Evolutionary conservation across 2,888 invertebrate species (phyloP).

Genomic region (Acrobeloides nanus): DNA sequence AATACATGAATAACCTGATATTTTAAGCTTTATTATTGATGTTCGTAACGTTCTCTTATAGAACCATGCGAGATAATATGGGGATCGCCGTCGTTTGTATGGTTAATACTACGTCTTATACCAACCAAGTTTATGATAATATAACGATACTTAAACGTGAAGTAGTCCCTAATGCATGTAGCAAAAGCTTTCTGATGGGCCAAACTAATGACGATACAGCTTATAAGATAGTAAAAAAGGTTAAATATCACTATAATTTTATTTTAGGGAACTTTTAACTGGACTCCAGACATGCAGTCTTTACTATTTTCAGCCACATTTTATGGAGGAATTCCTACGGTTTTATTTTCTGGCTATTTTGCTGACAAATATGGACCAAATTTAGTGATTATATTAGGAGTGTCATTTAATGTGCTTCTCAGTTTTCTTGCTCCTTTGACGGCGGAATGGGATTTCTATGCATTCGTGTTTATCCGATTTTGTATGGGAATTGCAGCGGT

Average conservation of each 20-base stretch:
- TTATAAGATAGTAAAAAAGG: too few relatives aligned
- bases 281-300: slow-evolving; percentile 18
- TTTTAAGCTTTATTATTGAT: too few relatives aligned
- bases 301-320: slow-evolving; percentile 17
- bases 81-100: slow-evolving; percentile 39
- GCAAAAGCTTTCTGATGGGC: too few relatives aligned
- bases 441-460: slow-evolving; percentile 26
- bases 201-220: too few relatives aligned
- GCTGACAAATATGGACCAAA: slow-evolving; percentile 20
- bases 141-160: too few relatives aligned
- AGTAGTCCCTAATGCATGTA: too few relatives aligned
- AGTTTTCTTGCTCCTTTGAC: slow-evolving; percentile 26
- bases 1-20: too few relatives aligned
- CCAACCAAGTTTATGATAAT: too few relatives aligned
- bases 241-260: too few relatives aligned
- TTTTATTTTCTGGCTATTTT: slow-evolving; percentile 15
- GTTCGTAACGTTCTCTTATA: too few relatives aligned
- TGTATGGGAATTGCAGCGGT: slow-evolving; percentile 37
- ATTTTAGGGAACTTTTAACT: slow-evolving; percentile 12
- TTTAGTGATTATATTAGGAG: slow-evolving; percentile 4
- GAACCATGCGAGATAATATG: too few relatives aligned
- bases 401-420: slow-evolving; percentile 19
- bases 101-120: slow-evolving; percentile 36
- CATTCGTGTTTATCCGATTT: slow-evolving; percentile 25
- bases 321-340: too few relatives aligned